These are phyloP conservation scores for Typhlichthys subterraneus DNA, from an alignment of 2,797 vertebrate genomes.

Conservation along the genomic window DNA sequence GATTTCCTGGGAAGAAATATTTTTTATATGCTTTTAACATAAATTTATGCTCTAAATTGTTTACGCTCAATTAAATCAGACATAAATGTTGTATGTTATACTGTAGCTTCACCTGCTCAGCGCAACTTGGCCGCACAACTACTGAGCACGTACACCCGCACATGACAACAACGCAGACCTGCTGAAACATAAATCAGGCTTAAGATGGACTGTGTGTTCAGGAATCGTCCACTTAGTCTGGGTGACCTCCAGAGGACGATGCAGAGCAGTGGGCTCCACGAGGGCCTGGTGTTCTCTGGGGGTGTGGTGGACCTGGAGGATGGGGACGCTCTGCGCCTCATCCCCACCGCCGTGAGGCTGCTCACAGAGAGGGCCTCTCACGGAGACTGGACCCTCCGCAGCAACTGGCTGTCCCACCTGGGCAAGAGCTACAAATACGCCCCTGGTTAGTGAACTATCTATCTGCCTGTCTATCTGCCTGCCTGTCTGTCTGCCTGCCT, in stretches of 20 bases:
- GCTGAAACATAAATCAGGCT: no score
- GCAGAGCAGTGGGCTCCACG: slow-evolving; percentile 78
- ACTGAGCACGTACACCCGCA: no score
- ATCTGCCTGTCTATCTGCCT: not conserved
- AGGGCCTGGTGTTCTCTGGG: slow-evolving; percentile 79
- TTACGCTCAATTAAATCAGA: no score
- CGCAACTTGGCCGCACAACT: no score
- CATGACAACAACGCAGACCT: no score
- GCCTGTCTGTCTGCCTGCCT: not conserved
- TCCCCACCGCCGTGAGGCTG: slow-evolving; percentile 84
- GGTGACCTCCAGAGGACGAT: slow-evolving; percentile 85
- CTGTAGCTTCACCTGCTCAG: no score
- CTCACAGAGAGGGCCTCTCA: slow-evolving; percentile 89
- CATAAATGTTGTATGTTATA: no score
- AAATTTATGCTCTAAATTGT: no score
- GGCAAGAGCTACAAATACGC: slow-evolving; percentile 76
- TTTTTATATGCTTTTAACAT: no score
- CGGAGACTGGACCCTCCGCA: slow-evolving; percentile 91
- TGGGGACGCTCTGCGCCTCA: slow-evolving; percentile 78
- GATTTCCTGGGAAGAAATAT: no score
- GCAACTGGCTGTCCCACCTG: slow-evolving; percentile 88
- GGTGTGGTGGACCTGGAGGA: slow-evolving; percentile 70
- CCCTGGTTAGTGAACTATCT: slow-evolving; percentile 57
- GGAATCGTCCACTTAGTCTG: slow-evolving; percentile 86
- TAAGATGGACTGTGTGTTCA: slow-evolving; percentile 49